A percentile compares a stretch with the other conserved stretches of the same genome.
These are phyloP conservation scores for Strigamia crassipes DNA, from an alignment of 2,888 invertebrate genomes.

Conservation along the genomic window DNA sequence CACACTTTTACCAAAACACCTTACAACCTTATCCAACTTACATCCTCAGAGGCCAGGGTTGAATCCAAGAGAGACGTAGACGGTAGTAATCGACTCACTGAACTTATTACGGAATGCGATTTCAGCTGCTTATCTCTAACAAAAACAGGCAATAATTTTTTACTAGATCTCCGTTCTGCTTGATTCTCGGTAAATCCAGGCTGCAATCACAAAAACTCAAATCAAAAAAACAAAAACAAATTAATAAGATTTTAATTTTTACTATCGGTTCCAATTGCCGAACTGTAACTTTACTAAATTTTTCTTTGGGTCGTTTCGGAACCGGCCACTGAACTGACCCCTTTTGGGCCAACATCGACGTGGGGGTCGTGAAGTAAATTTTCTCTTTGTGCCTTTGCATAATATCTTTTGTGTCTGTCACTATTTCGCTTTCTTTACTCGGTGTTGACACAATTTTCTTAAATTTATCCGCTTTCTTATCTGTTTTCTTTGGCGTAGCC, in stretches of 20 bases:
- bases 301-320: neutral
- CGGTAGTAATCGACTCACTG: neutral
- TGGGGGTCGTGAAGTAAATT: neutral
- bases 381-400: neutral
- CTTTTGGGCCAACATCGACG: neutral
- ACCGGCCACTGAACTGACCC: neutral
- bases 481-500: neutral
- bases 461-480: neutral
- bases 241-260: neutral
- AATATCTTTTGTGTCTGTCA: neutral
- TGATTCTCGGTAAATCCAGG: neutral
- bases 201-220: neutral
- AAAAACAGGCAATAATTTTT: neutral
- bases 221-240: neutral
- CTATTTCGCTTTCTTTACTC: slow-evolving; percentile 18
- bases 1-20: no score
- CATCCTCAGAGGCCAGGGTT: neutral
- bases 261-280: neutral
- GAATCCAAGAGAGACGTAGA: neutral
- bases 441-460: neutral
- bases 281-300: neutral
- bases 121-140: neutral
- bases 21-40: neutral
- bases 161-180: neutral
- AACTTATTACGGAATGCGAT: neutral